A percentile compares a stretch with the other conserved stretches of the same genome.
phyloP scores from a whole-genome alignment of 2,888 invertebrate species.

The Lissonota sp. region DNA sequence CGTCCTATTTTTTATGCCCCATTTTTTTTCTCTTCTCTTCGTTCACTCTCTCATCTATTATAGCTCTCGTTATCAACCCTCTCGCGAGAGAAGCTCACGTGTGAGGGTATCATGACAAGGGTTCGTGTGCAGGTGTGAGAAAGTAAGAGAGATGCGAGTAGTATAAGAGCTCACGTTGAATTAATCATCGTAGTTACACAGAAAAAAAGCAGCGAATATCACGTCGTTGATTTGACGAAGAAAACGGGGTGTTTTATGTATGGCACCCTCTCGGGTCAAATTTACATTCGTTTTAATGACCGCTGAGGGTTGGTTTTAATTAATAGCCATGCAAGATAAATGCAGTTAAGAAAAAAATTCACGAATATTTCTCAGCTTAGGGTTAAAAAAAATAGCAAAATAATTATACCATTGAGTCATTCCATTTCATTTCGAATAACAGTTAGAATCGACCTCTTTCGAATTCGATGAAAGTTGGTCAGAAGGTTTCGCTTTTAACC shows the following conservation, averaged over 20 bases:
- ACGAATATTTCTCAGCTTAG: too few species aligned
- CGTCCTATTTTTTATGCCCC: conserved; percentile 46
- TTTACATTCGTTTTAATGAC: conserved; percentile 25
- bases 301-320: too few species aligned
- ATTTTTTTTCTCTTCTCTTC: conserved; percentile 35
- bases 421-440: too few species aligned
- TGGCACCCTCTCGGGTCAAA: not conserved
- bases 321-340: too few species aligned
- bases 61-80: not conserved
- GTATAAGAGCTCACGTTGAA: not conserved
- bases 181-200: conserved; percentile 13
- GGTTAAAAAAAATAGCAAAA: not conserved
- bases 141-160: not conserved
- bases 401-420: not conserved
- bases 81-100: conserved; percentile 8
- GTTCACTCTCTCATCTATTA: not conserved
- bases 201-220: conserved; percentile 2
- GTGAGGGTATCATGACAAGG: not conserved
- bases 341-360: too few species aligned
- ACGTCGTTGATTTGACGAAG: conserved; percentile 22
- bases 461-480: too few species aligned
- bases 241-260: conserved; percentile 9
- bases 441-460: too few species aligned
- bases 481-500: too few species aligned
- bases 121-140: not conserved